Base-by-base conservation (phyloP, 2,797 vertebrate species). In the Xenops minutus region DNA sequence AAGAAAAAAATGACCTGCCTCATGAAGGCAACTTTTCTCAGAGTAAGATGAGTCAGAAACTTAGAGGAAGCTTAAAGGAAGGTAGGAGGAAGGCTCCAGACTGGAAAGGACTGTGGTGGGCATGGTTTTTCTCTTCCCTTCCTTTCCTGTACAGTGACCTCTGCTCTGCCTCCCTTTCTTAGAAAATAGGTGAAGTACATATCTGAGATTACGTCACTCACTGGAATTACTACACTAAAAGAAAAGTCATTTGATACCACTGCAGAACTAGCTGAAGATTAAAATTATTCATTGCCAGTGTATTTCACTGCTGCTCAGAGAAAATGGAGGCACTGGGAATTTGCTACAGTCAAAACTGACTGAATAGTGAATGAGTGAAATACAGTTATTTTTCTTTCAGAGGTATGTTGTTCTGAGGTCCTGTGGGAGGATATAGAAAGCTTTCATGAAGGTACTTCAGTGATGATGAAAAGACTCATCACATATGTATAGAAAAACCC, bases 371-470 rank as follows among this genome's bases (percentile, higher is more conserved):
- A 18, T 6, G 43, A 74, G 14, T 41, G 68, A 94, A 94, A 88
- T 32, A 14, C 12, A 19, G 51, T 12, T 32, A 20, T 44, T 74
- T 84, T 59, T 73, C 80, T 67, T 63, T 51, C 62, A 44, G 75
- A 77, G 59, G 39, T 74, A 36, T 74, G 26, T 69, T 95, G 23
- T 46, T 34, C 55, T 48, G 61, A 73, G 58, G 58, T 62, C 39
- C 52, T 79, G 44, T 39, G 75, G 46, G 51, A 89, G 55, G 69
- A 19, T 7, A 56, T 12, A 49, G 73, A 85, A 81, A 93, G 29
- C 79, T 89, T 92, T 85, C 73, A 68, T 75, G 64, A 83, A 74
- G 56, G 34, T 49, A 27, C 78, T 93, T 90, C 63, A 82, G 83
- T 63, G 77, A 55, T 82, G 48, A 85, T 83, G 81, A 81, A 83